Base-by-base conservation (phyloP, 2,113 vertebrate species). In the Echinops telfairi region DNA sequence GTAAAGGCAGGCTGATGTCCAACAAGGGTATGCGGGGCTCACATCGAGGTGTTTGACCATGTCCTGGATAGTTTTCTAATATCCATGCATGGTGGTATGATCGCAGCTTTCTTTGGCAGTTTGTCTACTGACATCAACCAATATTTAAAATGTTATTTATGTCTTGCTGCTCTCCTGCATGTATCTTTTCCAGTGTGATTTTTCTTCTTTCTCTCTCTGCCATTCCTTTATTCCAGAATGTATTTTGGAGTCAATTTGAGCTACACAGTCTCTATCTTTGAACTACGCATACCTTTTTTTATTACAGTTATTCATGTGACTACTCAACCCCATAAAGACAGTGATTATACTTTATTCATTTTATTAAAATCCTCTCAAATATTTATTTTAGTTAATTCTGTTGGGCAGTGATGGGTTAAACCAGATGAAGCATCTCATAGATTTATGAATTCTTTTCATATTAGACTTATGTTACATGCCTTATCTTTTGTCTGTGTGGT, bases 401-500 rank as follows among this genome's bases (percentile, higher is more conserved):
- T 81, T 76, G 47, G 78, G 70, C 57, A 70, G 78, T 90, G 20
- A 58, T 36, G 3, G 66, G 58, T 43, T 79, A 7, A 87, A 79
- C 83, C 23, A 93, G 38, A 11, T 76, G 62, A 47, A 19, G 38
- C 3, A 12, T 16, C 16, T 43, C 66, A 20, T 73, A 93, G 36
- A 29, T 36, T 76, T 29, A 27, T 76, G 58, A 83, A 60, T 84
- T 84, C 64, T 92, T 92, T 87, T 90, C 17, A 53, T 43, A n/a
- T 47, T 92, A 82, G 85, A 57, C 29, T 86, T 64, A 82, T 88
- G n/a, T n/a, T n/a, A n/a, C n/a, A 89, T 23, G 23, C 10, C 33
- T 79, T 92, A 83, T n/a, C 16, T 53, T 92, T 92, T 90, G 38
- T 92, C 64, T 70, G 25, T 73, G 0, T 87, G n/a, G 78, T 92